A percentile compares a stretch with the other conserved stretches of the same genome.
Conservation (phyloP, 2,113 vertebrate genomes). For the Chaenogobius annularis region DNA sequence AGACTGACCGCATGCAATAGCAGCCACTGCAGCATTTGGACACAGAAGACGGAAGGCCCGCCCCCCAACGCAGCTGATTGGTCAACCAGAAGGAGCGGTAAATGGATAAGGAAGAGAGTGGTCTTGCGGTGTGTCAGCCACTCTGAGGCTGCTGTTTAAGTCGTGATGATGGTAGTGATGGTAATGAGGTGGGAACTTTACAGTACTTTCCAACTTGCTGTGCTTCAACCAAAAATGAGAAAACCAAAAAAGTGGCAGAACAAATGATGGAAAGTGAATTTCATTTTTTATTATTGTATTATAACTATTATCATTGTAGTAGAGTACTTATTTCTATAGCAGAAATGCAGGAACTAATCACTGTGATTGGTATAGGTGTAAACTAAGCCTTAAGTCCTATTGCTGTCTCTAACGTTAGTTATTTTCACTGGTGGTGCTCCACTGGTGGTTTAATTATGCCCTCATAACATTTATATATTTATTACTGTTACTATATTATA, state of each 20-base stretch:
- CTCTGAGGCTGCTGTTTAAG: conserved; percentile 50
- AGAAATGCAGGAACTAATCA: conserved; percentile 77
- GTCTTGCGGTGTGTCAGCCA: conserved; percentile 37
- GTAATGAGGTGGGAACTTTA: conserved; percentile 74
- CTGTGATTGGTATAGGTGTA: conserved; percentile 73
- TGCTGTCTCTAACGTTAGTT: conserved; percentile 76
- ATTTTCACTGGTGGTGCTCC: conserved; percentile 59
- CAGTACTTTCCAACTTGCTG: conserved; percentile 81
- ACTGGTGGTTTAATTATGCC: conserved; percentile 67
- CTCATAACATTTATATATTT: conserved; percentile 67
- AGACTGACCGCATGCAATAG: conserved; percentile 97
- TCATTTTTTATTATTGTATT: conserved; percentile 64
- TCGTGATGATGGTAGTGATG: conserved; percentile 48
- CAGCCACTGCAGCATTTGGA: conserved; percentile 68
- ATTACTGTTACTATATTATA: conserved; percentile 69
- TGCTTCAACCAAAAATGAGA: conserved; percentile 75
- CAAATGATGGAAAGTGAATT: conserved; percentile 69
- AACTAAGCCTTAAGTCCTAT: conserved; percentile 76
- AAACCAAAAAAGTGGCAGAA: conserved; percentile 68
- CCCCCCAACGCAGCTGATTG: conserved; percentile 44
- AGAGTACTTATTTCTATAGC: conserved; percentile 77
- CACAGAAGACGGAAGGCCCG: conserved; percentile 38
- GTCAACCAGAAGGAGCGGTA: conserved; percentile 35
- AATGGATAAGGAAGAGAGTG: conserved; percentile 51
- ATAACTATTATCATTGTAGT: conserved; percentile 77